Evolutionary conservation across 92 coral and sea anemone genomes (phyloP).

Genomic region (Epizoanthus ramosus): DNA sequence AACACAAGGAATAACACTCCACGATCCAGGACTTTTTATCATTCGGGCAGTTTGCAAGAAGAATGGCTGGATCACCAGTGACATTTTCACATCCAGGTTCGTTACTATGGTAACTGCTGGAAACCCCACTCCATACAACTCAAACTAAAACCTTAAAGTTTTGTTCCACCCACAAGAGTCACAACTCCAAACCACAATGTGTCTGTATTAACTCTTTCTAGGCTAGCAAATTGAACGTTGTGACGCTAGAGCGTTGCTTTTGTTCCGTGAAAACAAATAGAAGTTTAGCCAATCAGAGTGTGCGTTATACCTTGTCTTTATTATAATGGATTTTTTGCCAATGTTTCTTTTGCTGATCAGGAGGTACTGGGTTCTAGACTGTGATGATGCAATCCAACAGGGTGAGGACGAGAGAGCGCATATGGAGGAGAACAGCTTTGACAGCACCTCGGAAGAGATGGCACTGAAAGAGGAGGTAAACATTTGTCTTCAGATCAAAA

Average conservation of each 20-base stretch:
- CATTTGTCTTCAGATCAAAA: no score
- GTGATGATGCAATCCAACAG: constrained; percentile 33
- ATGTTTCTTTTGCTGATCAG: constrained; percentile 23
- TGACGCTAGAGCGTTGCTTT: no score
- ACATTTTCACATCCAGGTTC: constrained; percentile 74
- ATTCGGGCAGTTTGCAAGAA: constrained; percentile 73
- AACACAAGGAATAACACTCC: constrained; percentile 56
- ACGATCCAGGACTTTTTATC: constrained; percentile 58
- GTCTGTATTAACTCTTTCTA: no score
- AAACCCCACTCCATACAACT: neutral
- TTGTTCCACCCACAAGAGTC: neutral
- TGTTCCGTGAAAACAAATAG: no score
- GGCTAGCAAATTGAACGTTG: no score
- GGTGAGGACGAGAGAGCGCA: constrained; percentile 12
- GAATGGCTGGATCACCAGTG: constrained; percentile 74
- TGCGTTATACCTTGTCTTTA: no score
- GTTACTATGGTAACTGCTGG: neutral
- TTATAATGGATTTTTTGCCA: neutral
- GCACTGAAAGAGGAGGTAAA: constrained; percentile 21
- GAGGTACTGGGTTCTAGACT: constrained; percentile 68
- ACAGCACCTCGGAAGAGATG: constrained; percentile 16
- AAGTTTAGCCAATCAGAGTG: no score
- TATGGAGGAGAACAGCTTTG: neutral
- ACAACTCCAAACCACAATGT: neutral
- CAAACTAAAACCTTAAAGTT: neutral